A percentile compares a stretch with the other conserved stretches of the same genome.
These are phyloP conservation scores for Carlito syrichta DNA, from an alignment of 2,113 vertebrate genomes.

Conservation along the genomic window DNA sequence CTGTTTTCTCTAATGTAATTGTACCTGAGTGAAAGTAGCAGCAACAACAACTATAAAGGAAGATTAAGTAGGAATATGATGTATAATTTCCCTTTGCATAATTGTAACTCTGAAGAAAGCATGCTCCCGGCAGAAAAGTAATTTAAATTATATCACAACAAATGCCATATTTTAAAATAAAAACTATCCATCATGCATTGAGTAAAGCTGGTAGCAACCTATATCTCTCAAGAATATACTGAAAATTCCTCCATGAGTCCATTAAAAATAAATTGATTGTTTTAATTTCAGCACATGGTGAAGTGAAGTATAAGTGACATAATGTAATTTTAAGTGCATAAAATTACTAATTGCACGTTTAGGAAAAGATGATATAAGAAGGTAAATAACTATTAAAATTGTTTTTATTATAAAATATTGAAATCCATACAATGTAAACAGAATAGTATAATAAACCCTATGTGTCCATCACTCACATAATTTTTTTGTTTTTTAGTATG, in stretches of 20 bases:
- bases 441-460: not conserved
- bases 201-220: slow-evolving; percentile 70
- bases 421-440: slow-evolving; percentile 9
- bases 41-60: slow-evolving; percentile 75
- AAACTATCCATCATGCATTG: slow-evolving; percentile 80
- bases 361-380: slow-evolving; percentile 34
- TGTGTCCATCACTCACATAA: not conserved
- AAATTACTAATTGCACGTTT: slow-evolving; percentile 64
- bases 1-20: slow-evolving; percentile 67
- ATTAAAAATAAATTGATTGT: slow-evolving; percentile 83
- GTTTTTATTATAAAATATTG: slow-evolving; percentile 37
- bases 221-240: slow-evolving; percentile 71
- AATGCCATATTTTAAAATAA: slow-evolving; percentile 84
- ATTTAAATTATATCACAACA: slow-evolving; percentile 87
- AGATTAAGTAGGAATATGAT: slow-evolving; percentile 83
- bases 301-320: slow-evolving; percentile 75
- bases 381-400: not conserved
- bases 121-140: slow-evolving; percentile 81
- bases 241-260: slow-evolving; percentile 76
- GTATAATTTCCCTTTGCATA: slow-evolving; percentile 80
- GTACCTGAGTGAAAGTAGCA: slow-evolving; percentile 77
- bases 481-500: not conserved
- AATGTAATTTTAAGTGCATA: slow-evolving; percentile 50
- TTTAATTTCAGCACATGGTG: slow-evolving; percentile 75
- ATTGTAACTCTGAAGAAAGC: slow-evolving; percentile 81